Conservation (phyloP, 2,888 invertebrate genomes). For the Tyria jacobaeae region DNA sequence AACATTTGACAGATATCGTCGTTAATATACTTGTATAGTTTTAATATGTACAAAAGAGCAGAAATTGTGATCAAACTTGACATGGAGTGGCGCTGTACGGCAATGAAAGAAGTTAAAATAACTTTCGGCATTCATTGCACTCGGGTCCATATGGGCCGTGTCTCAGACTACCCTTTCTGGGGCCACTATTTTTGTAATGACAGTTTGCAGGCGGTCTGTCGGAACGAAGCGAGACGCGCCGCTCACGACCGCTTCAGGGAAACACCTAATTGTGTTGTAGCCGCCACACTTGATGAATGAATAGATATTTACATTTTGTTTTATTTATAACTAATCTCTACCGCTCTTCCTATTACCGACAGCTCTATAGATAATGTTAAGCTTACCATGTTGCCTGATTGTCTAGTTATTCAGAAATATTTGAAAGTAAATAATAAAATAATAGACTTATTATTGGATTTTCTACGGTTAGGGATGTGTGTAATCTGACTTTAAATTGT, state of each 20-base stretch:
- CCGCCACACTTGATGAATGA: constrained; percentile 66
- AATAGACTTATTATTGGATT: background rate
- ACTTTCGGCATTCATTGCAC: constrained; percentile 54
- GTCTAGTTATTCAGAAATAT: background rate
- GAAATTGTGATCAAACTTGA: constrained; percentile 26
- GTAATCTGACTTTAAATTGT: background rate
- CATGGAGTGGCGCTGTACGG: constrained; percentile 45
- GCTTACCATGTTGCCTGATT: constrained; percentile 8
- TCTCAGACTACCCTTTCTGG: constrained; percentile 83
- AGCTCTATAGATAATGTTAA: constrained; percentile 12
- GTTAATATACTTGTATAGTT: background rate
- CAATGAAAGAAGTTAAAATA: constrained; percentile 76
- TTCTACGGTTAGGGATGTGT: background rate
- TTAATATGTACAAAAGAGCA: constrained; percentile 6
- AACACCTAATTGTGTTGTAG: constrained; percentile 77
- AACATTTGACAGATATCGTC: background rate
- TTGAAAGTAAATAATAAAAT: background rate
- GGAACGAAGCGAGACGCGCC: constrained; percentile 22
- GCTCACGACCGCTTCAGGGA: constrained; percentile 63
- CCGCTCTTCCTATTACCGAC: constrained; percentile 14
- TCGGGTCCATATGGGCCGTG: constrained; percentile 78
- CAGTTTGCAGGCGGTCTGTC: constrained; percentile 79
- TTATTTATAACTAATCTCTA: constrained; percentile 40
- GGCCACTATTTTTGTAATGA: constrained; percentile 85
- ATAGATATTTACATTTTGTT: constrained; percentile 46